Base-by-base conservation (phyloP, 1,140 invertebrate genomes). In the Helicoverpa armigera region DNA sequence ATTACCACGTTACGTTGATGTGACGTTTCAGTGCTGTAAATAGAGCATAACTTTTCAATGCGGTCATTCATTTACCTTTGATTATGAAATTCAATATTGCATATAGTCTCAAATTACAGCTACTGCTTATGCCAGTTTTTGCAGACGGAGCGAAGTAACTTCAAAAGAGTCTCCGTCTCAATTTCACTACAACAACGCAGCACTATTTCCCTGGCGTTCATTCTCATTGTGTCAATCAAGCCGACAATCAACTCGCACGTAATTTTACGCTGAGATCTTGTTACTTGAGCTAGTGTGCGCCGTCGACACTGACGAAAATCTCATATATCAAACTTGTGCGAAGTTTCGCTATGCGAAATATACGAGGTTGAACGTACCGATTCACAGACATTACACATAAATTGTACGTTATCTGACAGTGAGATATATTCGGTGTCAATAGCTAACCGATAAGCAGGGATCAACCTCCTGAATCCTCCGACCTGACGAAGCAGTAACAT, bases 271-370 rank as follows among this genome's bases (percentile, higher is more conserved):
- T 14, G 60, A 77, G 82, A 77, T 86, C 82, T 77, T 73, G 61
- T 84, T 84, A 81, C 82, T 67, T 74, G 53, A 75, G 48, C 67
- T 67, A 67, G 23, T 73, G 72, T 29, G 50, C 48, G 35, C 18
- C 77, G 54, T 48, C 60, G 80, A 82, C 81, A 82, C 82, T 86
- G 78, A 70, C 81, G 75, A 76, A 81, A 84, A 81, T 82, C 79
- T 86, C 81, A 76, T 61, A 74, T 84, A 82, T 86, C 82, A 82
- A 81, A 83, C 54, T 54, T 35, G 60, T 67, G 76, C 31, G 58
- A 80, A 65, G 72, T 67, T 63, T 35, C 50, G 78, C 69, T 65
- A 43, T 18, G 54, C 50, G 48, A 35, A 80, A 54, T 58, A 53
- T 43, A 53, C 58, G 63, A 53, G 23, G 10, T 67, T 14, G 48